Evolutionary conservation across 2,113 vertebrate species (phyloP).

Genomic region (Semnornis frantzii): DNA sequence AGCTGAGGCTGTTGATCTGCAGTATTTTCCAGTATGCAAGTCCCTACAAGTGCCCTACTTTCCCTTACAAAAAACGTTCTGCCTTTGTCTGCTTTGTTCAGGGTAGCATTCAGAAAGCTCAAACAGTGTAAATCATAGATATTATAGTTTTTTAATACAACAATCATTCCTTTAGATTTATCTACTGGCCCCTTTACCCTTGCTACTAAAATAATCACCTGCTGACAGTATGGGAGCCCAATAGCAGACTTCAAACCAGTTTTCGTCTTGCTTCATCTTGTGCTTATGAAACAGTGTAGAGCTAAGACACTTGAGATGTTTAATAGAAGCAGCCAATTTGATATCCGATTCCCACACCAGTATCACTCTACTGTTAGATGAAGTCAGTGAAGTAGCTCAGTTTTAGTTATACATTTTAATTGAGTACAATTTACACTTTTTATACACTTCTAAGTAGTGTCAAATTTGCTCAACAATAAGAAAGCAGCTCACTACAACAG

Average conservation of each 20-base stretch:
- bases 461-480: background rate
- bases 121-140: background rate
- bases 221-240: constrained; percentile 25
- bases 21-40: constrained; percentile 23
- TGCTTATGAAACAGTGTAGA: constrained; percentile 13
- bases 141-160: background rate
- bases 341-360: background rate
- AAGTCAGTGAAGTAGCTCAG: background rate
- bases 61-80: constrained; percentile 17
- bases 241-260: constrained; percentile 23
- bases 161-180: background rate
- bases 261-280: background rate
- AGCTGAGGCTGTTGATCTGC: constrained; percentile 29
- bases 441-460: background rate
- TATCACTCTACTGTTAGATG: background rate
- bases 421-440: constrained; percentile 43
- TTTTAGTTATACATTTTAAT: constrained; percentile 20
- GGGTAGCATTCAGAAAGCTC: background rate
- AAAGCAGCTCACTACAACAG: constrained; percentile 29
- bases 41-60: constrained; percentile 30
- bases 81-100: background rate
- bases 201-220: constrained; percentile 32
- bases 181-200: background rate
- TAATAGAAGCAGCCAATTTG: constrained; percentile 15
- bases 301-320: constrained; percentile 26